phyloP scores from a whole-genome alignment of 2,797 vertebrate species.

The Podargus strigoides region DNA sequence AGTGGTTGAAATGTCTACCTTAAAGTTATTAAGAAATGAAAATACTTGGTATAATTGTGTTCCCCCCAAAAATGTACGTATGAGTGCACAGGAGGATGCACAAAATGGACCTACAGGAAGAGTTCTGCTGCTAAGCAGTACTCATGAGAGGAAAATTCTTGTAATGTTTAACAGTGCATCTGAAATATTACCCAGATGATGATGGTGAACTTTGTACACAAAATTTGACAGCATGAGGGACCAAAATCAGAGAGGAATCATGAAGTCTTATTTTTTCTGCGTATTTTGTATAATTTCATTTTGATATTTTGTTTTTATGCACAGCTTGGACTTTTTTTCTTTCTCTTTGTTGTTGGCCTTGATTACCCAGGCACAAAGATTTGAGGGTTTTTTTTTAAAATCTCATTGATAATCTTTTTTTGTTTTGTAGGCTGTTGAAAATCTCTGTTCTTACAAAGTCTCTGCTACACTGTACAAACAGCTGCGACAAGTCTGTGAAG shows the following conservation, averaged over 20 bases:
- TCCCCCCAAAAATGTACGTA: fast-evolving
- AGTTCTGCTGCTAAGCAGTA: neutral
- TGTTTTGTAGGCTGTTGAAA: constrained; percentile 79
- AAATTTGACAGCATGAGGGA: neutral
- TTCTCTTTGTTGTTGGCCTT: neutral
- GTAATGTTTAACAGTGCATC: neutral
- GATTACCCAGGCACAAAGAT: neutral
- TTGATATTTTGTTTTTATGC: neutral
- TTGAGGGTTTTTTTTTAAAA: neutral
- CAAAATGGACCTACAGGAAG: neutral
- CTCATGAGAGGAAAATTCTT: neutral
- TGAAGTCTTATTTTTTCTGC: neutral
- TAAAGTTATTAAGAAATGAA: neutral
- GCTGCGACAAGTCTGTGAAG: constrained; percentile 81
- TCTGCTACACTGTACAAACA: constrained; percentile 80
- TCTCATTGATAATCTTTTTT: neutral
- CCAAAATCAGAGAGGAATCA: neutral
- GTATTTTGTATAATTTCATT: neutral
- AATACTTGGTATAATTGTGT: neutral
- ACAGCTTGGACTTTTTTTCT: neutral
- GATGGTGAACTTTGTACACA: neutral
- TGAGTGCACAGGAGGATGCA: neutral
- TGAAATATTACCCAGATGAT: neutral
- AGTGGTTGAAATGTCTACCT: neutral
- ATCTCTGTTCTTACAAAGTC: constrained; percentile 82